A percentile compares a stretch with the other conserved stretches of the same genome.
Evolutionary conservation across 2,113 vertebrate genomes (phyloP).

Genomic region (Aleadryas rufinucha): DNA sequence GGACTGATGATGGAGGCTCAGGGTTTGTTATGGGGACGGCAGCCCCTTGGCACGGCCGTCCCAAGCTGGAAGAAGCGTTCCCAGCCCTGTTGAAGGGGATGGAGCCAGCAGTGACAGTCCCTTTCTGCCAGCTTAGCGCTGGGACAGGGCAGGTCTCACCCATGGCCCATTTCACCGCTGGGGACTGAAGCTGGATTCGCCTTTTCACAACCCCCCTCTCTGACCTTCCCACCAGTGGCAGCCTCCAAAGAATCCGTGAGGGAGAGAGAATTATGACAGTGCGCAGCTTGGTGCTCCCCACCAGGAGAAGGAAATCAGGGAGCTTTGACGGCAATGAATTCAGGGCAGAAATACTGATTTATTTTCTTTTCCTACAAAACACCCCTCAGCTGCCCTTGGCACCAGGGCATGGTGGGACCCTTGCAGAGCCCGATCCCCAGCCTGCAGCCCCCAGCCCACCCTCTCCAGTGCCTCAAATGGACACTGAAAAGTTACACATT

Average conservation of each 20-base stretch:
- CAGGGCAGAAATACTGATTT: not conserved
- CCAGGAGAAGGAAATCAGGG: not conserved
- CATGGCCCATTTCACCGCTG: accelerated
- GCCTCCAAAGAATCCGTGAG: not conserved
- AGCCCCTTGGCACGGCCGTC: not conserved
- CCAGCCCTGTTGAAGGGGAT: not conserved
- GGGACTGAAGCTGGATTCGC: accelerated
- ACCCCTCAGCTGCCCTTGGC: not conserved
- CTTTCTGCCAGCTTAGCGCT: accelerated
- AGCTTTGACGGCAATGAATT: not conserved
- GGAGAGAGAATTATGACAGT: not conserved
- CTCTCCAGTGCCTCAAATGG: accelerated
- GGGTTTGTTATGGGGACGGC: accelerated
- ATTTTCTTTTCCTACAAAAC: not conserved
- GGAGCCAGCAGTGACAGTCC: not conserved
- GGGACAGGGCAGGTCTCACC: not conserved
- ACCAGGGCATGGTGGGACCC: too few relatives aligned
- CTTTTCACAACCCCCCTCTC: not conserved
- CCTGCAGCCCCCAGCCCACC: not conserved
- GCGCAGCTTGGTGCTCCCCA: accelerated
- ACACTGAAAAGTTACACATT: not conserved
- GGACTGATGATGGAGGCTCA: accelerated
- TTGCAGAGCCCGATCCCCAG: accelerated
- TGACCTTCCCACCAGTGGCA: accelerated
- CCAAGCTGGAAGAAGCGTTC: not conserved